Conservation (phyloP, 1,140 invertebrate species). For the Colletes gigas region DNA sequence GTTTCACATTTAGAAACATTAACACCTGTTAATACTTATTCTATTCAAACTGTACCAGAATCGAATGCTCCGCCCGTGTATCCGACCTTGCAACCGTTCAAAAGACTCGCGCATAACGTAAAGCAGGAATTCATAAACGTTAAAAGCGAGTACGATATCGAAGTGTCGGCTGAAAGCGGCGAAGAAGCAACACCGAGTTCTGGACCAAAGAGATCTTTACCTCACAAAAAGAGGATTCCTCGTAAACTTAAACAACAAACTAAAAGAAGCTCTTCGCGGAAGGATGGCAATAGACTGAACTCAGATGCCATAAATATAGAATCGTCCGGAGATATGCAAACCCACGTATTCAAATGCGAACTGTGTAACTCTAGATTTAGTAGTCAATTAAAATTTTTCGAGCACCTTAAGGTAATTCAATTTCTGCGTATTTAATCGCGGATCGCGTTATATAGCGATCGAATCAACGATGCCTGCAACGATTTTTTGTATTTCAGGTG, state of each 20-base stretch:
- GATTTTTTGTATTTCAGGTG: constrained; percentile 69
- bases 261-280: constrained; percentile 68
- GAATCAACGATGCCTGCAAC: background rate
- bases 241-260: constrained; percentile 80
- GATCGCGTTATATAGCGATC: background rate
- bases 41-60: constrained; percentile 75
- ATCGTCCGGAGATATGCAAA: constrained; percentile 33
- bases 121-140: constrained; percentile 78
- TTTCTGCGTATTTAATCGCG: background rate
- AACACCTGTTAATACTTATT: constrained; percentile 74
- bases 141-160: constrained; percentile 77
- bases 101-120: constrained; percentile 70
- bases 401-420: constrained; percentile 85
- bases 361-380: constrained; percentile 84
- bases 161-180: constrained; percentile 74
- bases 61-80: constrained; percentile 69
- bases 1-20: constrained; percentile 75
- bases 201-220: constrained; percentile 80
- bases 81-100: constrained; percentile 70
- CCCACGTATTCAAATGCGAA: constrained; percentile 84
- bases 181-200: constrained; percentile 72
- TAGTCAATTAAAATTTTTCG: constrained; percentile 89
- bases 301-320: constrained; percentile 41
- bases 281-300: constrained; percentile 59
- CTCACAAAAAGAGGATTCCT: constrained; percentile 83